Base-by-base conservation (phyloP, 2,113 vertebrate genomes). In the Leptosomus discolor region DNA sequence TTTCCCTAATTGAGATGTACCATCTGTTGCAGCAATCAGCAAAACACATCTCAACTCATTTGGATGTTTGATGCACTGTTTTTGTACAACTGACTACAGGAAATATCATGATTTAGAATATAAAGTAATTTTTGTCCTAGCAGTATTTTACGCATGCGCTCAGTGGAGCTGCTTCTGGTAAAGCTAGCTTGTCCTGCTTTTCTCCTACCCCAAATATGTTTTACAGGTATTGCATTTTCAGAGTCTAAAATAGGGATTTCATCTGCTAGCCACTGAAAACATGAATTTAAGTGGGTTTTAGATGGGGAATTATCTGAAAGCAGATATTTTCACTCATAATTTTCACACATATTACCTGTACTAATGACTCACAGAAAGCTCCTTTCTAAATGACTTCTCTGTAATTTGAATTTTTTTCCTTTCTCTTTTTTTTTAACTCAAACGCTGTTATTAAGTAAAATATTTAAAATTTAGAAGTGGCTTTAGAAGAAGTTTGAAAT, bases 1-100 rank as follows among this genome's bases (percentile, higher is more conserved):
- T 95, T 93, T 94, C 76, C 83, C 58, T 96, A 98, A 97, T 95
- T 97, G 96, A 97, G 85, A 92, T 57, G 64, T 95, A 96, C 96
- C 97, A 97, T 98, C 97, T 98, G 97, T 93, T 94, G 32, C 82
- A 90, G 65, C 94, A 96, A 97, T 96, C 90, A 95, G 91, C 74
- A 97, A 97, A 97, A 97, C 81, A 94, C 73, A 93, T 97, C 82
- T 95, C 83, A 68, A 81, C 85, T 97, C 80, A 94, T 96, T 95
- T 90, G 84, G 92, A 92, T 95, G 81, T 95, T 95, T 95, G 90
- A 97, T 96, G 92, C 75, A 70, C 87, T 94, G 84, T 64, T 98
- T 90, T 82, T 91, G 53, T 96, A 83, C 39, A 69, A 88, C 56
- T 95, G 90, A 96, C 93, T 96, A 94, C 90, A 91, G 92, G 93